Base-by-base conservation (phyloP, 2,797 vertebrate genomes). In the Okamejei kenojei region DNA sequence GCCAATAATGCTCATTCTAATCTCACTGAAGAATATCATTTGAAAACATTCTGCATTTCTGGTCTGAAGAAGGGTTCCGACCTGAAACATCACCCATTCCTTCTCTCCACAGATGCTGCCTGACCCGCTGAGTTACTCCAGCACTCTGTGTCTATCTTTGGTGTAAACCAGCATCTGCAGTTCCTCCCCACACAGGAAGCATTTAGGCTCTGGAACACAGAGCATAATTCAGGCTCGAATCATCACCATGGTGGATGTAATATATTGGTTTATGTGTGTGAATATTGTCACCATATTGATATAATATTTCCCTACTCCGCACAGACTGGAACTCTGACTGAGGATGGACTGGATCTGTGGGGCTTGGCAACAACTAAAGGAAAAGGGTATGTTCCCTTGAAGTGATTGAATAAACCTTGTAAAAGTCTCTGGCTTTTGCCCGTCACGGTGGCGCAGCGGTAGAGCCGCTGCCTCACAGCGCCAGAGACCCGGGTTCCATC, bases 281-380 rank as follows among this genome's bases (percentile, higher is more conserved):
- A 7, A 32, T 88, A 19, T 68, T 0, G 21, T 58, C 26, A 54
- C 13, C 38, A 76, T 10, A 74, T 54, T 54, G 29, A 54, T 82
- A 17, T 93, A 19, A 8, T 93, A 79, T 88, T 88, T 88, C 76
- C 21, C 10, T 93, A 1, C 91, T 54, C 38, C 19, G 23, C 68
- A 5, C 23, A 93, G 93, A 93, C 93, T 26, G 93, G 93, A 38
- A 93, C 93, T 35, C 93, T 93, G 74, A 93, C 93, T 77, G 93
- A 93, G 61, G 93, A 93, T 32, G 93, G 92, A 32, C 15, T 93
- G 93, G 93, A 93, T 93, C 54, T 93, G 54, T 93, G 93, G 93
- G 93, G 90, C n/a, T 73, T 93, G 54, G 80, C 23, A 54, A 38
- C 88, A 77, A 78, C 65, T 35, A 81, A 93, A 93, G 78, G 90